Conservation (phyloP, 2,113 vertebrate genomes). For the Australoheros scitulus region DNA sequence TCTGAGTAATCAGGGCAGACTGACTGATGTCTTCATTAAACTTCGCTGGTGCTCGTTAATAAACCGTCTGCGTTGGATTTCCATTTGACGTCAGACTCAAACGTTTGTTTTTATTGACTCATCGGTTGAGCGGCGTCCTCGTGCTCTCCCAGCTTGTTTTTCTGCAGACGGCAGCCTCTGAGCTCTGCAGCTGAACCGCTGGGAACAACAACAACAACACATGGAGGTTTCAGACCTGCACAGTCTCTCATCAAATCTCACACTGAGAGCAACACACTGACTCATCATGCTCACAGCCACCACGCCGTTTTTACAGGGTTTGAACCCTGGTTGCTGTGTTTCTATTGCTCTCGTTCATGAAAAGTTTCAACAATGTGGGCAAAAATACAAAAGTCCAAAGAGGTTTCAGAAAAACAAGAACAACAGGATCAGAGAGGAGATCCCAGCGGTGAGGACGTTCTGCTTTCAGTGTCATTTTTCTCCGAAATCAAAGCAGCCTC, state of each 20-base stretch:
- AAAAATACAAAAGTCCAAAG: not conserved
- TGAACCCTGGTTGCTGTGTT: not conserved
- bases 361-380: fast-evolving
- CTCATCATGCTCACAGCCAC: not conserved
- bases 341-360: not conserved
- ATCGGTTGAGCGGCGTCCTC: not conserved
- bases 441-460: not conserved
- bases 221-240: not conserved
- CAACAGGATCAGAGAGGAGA: not conserved
- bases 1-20: not conserved
- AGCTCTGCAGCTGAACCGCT: not conserved
- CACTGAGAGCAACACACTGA: not conserved
- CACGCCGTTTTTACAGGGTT: not conserved
- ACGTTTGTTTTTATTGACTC: not conserved
- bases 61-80: not conserved
- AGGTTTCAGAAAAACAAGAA: not conserved
- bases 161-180: not conserved
- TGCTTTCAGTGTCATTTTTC: not conserved
- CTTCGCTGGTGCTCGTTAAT: not conserved
- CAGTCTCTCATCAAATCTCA: not conserved
- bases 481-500: not conserved
- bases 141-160: fast-evolving
- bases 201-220: not conserved
- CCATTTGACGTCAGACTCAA: not conserved
- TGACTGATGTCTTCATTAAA: not conserved